These are phyloP conservation scores for Zosterops lateralis DNA, from an alignment of 2,113 vertebrate genomes.

Conservation along the genomic window DNA sequence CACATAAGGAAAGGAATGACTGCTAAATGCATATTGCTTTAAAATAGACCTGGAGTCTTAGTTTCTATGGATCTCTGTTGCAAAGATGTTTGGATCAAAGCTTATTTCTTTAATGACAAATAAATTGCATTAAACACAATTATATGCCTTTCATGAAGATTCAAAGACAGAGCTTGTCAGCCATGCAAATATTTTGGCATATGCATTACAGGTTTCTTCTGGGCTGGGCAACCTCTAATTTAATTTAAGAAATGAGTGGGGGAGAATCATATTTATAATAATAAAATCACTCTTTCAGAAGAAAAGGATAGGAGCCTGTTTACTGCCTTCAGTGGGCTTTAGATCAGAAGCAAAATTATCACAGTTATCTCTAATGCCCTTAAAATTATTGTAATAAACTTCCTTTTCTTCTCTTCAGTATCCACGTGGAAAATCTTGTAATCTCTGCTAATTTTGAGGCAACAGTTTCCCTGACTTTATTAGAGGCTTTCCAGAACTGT, in stretches of 20 bases:
- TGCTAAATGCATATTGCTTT: slow-evolving; percentile 55
- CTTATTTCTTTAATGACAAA: slow-evolving; percentile 72
- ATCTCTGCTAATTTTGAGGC: slow-evolving; percentile 60
- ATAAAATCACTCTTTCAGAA: slow-evolving; percentile 66
- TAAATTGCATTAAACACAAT: slow-evolving; percentile 72
- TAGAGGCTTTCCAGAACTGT: slow-evolving; percentile 60
- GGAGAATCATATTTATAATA: slow-evolving; percentile 67
- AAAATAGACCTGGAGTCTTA: slow-evolving; percentile 67
- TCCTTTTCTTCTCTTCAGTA: slow-evolving; percentile 43
- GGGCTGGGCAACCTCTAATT: slow-evolving; percentile 59
- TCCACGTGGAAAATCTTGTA: slow-evolving; percentile 42
- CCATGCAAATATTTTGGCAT: slow-evolving; percentile 62
- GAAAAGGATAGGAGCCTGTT: slow-evolving; percentile 39
- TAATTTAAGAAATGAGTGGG: slow-evolving; percentile 53
- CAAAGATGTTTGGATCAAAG: slow-evolving; percentile 72
- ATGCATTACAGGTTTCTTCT: slow-evolving; percentile 54
- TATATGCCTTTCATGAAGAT: slow-evolving; percentile 69
- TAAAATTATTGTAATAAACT: slow-evolving; percentile 54
- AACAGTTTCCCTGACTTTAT: slow-evolving; percentile 45
- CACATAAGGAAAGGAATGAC: slow-evolving; percentile 48
- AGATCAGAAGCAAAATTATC: slow-evolving; percentile 63
- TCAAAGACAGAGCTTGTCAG: slow-evolving; percentile 61
- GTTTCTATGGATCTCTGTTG: slow-evolving; percentile 67
- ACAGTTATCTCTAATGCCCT: slow-evolving; percentile 50
- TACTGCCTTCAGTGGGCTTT: slow-evolving; percentile 26